Evolutionary conservation across 1,140 invertebrate genomes (phyloP).

Genomic region (Probaryconus sp.): DNA sequence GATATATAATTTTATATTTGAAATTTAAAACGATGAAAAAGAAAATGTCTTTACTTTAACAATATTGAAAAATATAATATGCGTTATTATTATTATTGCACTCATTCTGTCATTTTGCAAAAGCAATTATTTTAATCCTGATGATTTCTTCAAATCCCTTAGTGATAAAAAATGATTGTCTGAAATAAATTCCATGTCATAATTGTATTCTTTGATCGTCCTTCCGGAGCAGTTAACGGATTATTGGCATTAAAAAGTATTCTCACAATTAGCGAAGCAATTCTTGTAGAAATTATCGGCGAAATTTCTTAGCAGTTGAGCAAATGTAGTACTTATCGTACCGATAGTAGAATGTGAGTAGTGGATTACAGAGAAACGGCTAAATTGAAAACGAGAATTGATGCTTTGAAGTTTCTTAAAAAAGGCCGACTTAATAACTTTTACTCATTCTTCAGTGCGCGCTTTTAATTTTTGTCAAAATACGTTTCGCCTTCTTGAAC

Average conservation of each 20-base stretch:
- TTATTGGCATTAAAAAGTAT: slow-evolving; percentile 11
- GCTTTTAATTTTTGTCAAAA: slow-evolving; percentile 58
- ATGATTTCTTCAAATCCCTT: too few relatives aligned
- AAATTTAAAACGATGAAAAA: slow-evolving; percentile 15
- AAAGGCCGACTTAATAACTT: slow-evolving; percentile 71
- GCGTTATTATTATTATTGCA: too few relatives aligned
- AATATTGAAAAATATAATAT: too few relatives aligned
- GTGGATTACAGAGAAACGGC: slow-evolving; percentile 60
- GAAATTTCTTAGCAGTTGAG: slow-evolving; percentile 63
- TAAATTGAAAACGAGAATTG: slow-evolving; percentile 76
- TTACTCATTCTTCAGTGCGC: slow-evolving; percentile 36
- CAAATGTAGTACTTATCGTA: slow-evolving; percentile 56
- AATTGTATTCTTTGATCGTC: too few relatives aligned
- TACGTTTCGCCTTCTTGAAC: slow-evolving; percentile 23
- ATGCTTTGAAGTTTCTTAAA: slow-evolving; percentile 74
- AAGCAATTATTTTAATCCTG: too few relatives aligned
- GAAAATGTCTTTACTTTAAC: too few relatives aligned
- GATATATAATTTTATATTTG: slow-evolving; percentile 29
- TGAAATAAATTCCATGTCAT: too few relatives aligned
- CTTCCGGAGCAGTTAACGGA: slow-evolving; percentile 10
- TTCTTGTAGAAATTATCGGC: slow-evolving; percentile 40
- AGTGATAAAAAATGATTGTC: too few relatives aligned
- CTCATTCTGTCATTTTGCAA: too few relatives aligned
- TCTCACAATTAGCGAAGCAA: slow-evolving; percentile 35
- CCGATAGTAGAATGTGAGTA: slow-evolving; percentile 47